phyloP scores from a whole-genome alignment of 2,113 vertebrate species.

The human region DNA sequence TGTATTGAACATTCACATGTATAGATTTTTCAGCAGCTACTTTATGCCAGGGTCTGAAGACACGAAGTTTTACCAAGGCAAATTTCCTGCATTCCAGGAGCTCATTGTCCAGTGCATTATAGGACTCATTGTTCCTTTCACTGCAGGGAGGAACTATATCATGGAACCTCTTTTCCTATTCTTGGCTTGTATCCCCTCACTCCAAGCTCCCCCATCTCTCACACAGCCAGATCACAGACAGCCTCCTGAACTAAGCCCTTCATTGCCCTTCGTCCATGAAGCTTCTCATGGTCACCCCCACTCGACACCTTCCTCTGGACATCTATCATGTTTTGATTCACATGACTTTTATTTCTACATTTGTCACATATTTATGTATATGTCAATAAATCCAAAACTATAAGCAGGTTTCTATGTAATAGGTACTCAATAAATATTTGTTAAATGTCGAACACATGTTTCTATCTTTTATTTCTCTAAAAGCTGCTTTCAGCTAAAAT shows the following conservation, averaged over 20 bases:
- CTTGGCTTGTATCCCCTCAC: neutral
- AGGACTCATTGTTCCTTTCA: neutral
- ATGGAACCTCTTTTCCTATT: neutral
- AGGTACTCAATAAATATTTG: slow-evolving; percentile 44
- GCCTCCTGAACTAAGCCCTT: neutral
- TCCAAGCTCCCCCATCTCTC: neutral
- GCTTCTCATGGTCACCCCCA: neutral
- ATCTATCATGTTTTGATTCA: neutral
- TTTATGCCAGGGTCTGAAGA: neutral
- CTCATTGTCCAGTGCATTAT: neutral
- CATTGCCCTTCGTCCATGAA: neutral
- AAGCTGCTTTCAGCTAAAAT: slow-evolving; percentile 17
- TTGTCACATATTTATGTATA: neutral
- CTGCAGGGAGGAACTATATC: neutral
- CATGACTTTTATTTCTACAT: slow-evolving; percentile 2
- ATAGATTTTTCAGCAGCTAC: neutral
- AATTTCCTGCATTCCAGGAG: neutral
- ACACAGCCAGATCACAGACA: neutral
- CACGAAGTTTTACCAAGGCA: neutral
- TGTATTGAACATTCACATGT: neutral
- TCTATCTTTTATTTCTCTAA: slow-evolving; percentile 6
- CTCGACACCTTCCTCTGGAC: neutral
- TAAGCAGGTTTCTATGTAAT: neutral
- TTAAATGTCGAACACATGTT: neutral
- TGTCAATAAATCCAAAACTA: neutral